Evolutionary conservation across 2,113 vertebrate genomes (phyloP).

Genomic region (Ciconia stormi): DNA sequence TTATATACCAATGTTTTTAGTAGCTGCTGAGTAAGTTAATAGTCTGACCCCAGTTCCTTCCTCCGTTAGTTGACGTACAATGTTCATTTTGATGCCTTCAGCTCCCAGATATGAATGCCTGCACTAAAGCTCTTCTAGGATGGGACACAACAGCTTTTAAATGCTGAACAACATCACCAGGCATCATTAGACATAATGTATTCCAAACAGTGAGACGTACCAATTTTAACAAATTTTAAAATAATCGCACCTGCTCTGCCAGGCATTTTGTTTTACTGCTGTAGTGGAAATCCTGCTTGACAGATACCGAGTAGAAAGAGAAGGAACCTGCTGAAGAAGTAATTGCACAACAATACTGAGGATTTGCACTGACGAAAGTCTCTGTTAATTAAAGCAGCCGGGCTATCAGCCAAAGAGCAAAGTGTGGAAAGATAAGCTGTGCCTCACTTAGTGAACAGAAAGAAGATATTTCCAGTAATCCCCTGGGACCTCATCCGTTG

Average conservation of each 20-base stretch:
- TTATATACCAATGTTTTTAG: neutral
- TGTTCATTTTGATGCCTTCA: neutral
- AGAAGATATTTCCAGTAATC: neutral
- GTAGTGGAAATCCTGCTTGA: constrained; percentile 5
- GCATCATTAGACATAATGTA: neutral
- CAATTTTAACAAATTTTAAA: neutral
- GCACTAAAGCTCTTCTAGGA: neutral
- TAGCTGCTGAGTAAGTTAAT: neutral
- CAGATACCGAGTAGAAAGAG: neutral
- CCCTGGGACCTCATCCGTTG: neutral
- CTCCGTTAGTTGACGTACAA: neutral
- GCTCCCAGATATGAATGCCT: neutral
- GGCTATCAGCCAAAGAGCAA: neutral
- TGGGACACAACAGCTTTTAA: neutral
- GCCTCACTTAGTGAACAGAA: neutral
- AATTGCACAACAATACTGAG: neutral
- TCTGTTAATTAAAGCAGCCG: neutral
- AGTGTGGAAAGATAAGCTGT: neutral
- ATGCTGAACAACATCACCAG: neutral
- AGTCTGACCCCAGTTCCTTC: neutral
- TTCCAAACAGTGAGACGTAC: neutral
- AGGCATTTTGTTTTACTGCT: neutral
- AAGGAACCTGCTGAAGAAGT: constrained; percentile 2
- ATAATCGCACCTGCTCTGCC: neutral
- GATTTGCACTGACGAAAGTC: neutral